Evolutionary conservation across 2,113 vertebrate species (phyloP).

Genomic region (Syrrhaptes paradoxus): DNA sequence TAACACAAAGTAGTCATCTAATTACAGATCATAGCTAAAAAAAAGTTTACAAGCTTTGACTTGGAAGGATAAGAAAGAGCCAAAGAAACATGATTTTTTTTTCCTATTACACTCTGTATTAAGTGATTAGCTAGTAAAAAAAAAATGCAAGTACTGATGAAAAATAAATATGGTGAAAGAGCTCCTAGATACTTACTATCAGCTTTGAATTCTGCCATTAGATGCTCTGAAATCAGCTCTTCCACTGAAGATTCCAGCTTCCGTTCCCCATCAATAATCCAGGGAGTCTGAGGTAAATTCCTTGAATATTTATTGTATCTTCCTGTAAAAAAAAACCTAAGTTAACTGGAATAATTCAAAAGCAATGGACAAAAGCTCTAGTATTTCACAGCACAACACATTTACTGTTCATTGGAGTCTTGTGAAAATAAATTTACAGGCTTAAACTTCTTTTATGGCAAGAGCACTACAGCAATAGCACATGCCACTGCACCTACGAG

Average conservation of each 20-base stretch:
- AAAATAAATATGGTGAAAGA: background rate
- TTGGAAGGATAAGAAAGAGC: background rate
- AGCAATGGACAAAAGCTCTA: background rate
- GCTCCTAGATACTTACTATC: constrained; percentile 77
- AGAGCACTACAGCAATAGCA: background rate
- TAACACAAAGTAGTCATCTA: background rate
- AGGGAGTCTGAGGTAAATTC: constrained; percentile 94
- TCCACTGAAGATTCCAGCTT: constrained; percentile 98
- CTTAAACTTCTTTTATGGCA: background rate
- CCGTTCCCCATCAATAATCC: constrained; percentile 95
- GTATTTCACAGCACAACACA: background rate
- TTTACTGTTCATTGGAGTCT: background rate
- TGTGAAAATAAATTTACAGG: background rate
- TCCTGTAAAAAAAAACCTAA: constrained; percentile 73
- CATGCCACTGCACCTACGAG: background rate
- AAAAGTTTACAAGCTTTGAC: background rate
- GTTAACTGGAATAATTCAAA: background rate
- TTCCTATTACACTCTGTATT: background rate
- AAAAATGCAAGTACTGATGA: background rate
- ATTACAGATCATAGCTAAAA: background rate
- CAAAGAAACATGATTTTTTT: background rate
- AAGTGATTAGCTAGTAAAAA: background rate
- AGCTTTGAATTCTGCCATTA: constrained; percentile 86
- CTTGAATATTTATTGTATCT: constrained; percentile 97
- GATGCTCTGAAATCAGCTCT: constrained; percentile 91